These are phyloP conservation scores for Ormyrus rosae DNA, from an alignment of 2,888 invertebrate species.

Conservation along the genomic window DNA sequence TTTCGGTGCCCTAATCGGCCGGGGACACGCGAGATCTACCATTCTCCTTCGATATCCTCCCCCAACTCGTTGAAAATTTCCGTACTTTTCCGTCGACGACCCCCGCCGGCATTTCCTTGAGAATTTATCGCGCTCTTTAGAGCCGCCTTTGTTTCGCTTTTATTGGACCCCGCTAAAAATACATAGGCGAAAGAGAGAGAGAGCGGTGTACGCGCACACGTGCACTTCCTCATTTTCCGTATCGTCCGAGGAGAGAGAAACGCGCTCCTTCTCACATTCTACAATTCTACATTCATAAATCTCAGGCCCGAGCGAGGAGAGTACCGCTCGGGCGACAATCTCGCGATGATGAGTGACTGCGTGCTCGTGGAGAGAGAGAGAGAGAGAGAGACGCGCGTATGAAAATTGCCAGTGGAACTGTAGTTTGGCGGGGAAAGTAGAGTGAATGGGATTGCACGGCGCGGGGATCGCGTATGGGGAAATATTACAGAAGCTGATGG, in stretches of 20 bases:
- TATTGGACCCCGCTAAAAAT: constrained; percentile 38
- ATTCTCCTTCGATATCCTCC: not conserved
- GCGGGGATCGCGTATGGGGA: too few species aligned
- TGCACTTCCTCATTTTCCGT: constrained; percentile 24
- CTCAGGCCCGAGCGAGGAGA: constrained; percentile 8
- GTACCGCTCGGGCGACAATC: constrained; percentile 14
- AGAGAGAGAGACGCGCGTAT: too few species aligned
- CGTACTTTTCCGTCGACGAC: constrained; percentile 26
- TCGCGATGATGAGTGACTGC: not conserved
- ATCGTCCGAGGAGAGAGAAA: not conserved
- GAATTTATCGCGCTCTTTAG: constrained; percentile 12
- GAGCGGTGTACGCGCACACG: not conserved
- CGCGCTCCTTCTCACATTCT: constrained; percentile 26
- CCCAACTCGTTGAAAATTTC: not conserved
- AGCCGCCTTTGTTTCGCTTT: not conserved
- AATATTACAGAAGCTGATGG: too few species aligned
- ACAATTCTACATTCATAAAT: constrained; percentile 40
- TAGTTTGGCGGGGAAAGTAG: too few species aligned
- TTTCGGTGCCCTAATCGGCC: constrained; percentile 2
- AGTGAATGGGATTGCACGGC: too few species aligned
- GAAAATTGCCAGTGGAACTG: not conserved
- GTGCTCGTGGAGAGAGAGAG: not conserved
- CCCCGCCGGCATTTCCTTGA: not conserved
- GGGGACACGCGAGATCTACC: constrained; percentile 1
- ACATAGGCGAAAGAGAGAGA: not conserved